A percentile compares a stretch with the other conserved stretches of the same genome.
Conservation (phyloP, 1,140 invertebrate species). For the Pseudomyrmex concolor region DNA sequence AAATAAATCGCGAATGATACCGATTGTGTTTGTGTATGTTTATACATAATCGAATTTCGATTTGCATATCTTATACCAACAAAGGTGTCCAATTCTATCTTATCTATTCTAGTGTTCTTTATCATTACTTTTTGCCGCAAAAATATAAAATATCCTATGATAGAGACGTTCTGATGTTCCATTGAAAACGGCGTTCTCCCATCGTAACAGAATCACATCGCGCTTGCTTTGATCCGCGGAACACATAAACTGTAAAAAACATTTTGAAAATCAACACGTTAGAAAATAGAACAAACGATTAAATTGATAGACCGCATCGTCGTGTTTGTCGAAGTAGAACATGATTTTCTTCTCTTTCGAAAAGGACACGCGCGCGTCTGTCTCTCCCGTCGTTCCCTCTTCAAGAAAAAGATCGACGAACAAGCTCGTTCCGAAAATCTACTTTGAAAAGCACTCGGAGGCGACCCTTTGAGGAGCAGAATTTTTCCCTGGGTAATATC, state of each 20-base stretch:
- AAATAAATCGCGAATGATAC: too few species aligned
- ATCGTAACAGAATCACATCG: neutral
- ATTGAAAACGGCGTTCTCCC: neutral
- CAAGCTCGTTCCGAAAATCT: constrained; percentile 67
- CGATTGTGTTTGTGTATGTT: too few species aligned
- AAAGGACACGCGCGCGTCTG: too few species aligned
- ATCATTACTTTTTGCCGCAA: too few species aligned
- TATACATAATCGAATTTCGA: too few species aligned
- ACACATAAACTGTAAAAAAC: neutral
- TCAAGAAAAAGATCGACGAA: constrained; percentile 45
- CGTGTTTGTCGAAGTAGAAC: constrained; percentile 44
- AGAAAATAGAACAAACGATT: constrained; percentile 2
- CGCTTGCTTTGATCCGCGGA: neutral
- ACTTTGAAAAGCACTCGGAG: constrained; percentile 74
- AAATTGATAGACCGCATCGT: constrained; percentile 29
- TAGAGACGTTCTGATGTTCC: too few species aligned
- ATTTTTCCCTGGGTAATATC: constrained; percentile 70
- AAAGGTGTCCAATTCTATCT: too few species aligned
- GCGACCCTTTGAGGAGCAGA: constrained; percentile 72
- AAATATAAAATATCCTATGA: too few species aligned
- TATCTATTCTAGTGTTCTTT: too few species aligned
- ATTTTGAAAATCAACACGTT: constrained; percentile 1
- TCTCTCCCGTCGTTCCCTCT: constrained; percentile 1
- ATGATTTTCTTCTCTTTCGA: constrained; percentile 7
- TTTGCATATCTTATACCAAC: too few species aligned